These are phyloP conservation scores for Onthophagus taurus DNA, from an alignment of 1,140 invertebrate genomes.

Conservation along the genomic window DNA sequence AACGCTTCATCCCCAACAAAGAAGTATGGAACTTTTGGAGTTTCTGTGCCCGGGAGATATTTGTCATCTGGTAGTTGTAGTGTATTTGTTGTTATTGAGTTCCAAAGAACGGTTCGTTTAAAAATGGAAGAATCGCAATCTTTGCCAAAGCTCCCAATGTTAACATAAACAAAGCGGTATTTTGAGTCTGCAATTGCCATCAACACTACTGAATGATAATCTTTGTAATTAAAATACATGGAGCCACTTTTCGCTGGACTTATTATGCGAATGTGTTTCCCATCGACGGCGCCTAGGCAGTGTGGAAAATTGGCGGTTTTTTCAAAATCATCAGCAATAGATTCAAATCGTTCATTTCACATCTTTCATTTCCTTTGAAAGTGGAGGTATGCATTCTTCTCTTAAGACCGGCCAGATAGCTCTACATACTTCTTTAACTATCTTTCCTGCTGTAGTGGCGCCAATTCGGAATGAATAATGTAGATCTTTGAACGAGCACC, in stretches of 20 bases:
- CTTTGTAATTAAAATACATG: conserved; percentile 34
- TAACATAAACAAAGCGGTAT: conserved; percentile 34
- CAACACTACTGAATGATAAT: conserved; percentile 35
- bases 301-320: conserved; percentile 38
- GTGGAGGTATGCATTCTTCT: conserved; percentile 3
- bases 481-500: conserved; percentile 3
- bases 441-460: conserved; percentile 1
- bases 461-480: conserved; percentile 4
- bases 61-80: conserved; percentile 1
- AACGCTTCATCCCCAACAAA: conserved; percentile 40
- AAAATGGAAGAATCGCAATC: conserved; percentile 35
- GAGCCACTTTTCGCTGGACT: conserved; percentile 26
- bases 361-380: neutral
- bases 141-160: conserved; percentile 38
- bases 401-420: neutral
- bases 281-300: conserved; percentile 32
- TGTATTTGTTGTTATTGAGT: conserved; percentile 1
- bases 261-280: conserved; percentile 35
- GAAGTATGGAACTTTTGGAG: conserved; percentile 13
- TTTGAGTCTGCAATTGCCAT: conserved; percentile 35
- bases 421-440: conserved; percentile 6
- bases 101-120: conserved; percentile 12
- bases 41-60: neutral
- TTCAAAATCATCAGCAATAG: conserved; percentile 31
- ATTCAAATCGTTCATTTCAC: neutral